Evolutionary conservation across 2,888 invertebrate genomes (phyloP).

Genomic region (Unio pictorum): DNA sequence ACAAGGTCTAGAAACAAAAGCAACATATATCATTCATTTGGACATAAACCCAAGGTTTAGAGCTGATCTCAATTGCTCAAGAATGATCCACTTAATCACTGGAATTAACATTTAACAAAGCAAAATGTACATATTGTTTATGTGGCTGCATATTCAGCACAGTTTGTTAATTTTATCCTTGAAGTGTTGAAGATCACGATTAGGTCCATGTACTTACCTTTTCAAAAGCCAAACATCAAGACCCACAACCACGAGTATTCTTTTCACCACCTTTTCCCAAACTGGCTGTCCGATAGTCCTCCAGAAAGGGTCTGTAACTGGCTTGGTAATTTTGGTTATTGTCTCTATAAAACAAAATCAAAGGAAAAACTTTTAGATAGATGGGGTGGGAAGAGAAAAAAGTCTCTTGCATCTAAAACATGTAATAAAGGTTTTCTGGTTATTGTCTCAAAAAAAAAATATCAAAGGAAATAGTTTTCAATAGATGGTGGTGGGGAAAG

Average conservation of each 20-base stretch:
- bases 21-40: too few species aligned
- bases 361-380: background rate
- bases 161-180: background rate
- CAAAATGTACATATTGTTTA: too few species aligned
- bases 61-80: too few species aligned
- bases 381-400: too few species aligned
- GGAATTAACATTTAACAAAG: too few species aligned
- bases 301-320: slow-evolving; percentile 24
- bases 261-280: slow-evolving; percentile 33
- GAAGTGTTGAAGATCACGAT: background rate
- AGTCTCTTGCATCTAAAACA: too few species aligned
- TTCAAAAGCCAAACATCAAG: slow-evolving; percentile 39
- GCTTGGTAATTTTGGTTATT: slow-evolving; percentile 25
- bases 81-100: too few species aligned
- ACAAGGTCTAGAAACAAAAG: too few species aligned
- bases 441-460: slow-evolving; percentile 37
- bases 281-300: slow-evolving; percentile 29
- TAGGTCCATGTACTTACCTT: slow-evolving; percentile 19
- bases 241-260: slow-evolving; percentile 16
- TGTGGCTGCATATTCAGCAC: background rate
- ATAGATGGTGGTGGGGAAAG: too few species aligned
- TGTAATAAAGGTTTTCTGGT: slow-evolving; percentile 2
- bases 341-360: slow-evolving; percentile 32
- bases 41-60: too few species aligned
- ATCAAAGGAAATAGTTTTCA: background rate